These are phyloP conservation scores for Catharus minimus DNA, from an alignment of 2,113 vertebrate species.

Conservation along the genomic window DNA sequence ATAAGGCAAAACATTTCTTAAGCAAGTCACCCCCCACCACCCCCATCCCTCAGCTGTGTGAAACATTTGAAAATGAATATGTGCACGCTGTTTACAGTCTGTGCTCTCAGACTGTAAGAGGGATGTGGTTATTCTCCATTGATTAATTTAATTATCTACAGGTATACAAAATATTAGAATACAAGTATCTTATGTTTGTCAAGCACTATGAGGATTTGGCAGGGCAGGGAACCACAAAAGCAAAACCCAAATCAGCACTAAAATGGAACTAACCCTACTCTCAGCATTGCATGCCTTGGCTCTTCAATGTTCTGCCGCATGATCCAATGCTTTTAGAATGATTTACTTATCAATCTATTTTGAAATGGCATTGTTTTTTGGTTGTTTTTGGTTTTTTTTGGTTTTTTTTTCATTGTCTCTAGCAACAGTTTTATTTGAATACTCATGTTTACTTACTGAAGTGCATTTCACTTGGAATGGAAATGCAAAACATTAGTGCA, in stretches of 20 bases:
- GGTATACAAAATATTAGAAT: constrained; percentile 5
- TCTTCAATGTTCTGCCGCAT: constrained; percentile 21
- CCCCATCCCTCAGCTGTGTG: background rate
- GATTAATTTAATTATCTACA: background rate
- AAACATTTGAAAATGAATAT: constrained; percentile 14
- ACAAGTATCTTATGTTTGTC: constrained; percentile 8
- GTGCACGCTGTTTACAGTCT: background rate
- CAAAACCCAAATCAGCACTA: background rate
- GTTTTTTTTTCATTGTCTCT: constrained; percentile 41
- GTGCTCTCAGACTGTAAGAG: background rate
- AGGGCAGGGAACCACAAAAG: background rate
- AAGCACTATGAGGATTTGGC: constrained; percentile 4
- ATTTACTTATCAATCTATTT: constrained; percentile 65
- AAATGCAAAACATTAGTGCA: constrained; percentile 79
- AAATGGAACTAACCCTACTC: background rate
- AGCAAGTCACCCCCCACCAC: background rate
- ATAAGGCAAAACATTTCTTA: background rate
- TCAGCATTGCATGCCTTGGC: background rate
- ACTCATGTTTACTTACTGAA: constrained; percentile 77
- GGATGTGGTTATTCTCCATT: constrained; percentile 14
- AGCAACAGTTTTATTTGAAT: constrained; percentile 59
- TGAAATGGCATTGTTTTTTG: constrained; percentile 25
- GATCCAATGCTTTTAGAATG: constrained; percentile 51
- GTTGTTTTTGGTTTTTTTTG: too few relatives aligned
- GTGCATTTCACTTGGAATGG: constrained; percentile 78